Base-by-base conservation (phyloP, 2,888 invertebrate species). In the Pterostichus madidus region DNA sequence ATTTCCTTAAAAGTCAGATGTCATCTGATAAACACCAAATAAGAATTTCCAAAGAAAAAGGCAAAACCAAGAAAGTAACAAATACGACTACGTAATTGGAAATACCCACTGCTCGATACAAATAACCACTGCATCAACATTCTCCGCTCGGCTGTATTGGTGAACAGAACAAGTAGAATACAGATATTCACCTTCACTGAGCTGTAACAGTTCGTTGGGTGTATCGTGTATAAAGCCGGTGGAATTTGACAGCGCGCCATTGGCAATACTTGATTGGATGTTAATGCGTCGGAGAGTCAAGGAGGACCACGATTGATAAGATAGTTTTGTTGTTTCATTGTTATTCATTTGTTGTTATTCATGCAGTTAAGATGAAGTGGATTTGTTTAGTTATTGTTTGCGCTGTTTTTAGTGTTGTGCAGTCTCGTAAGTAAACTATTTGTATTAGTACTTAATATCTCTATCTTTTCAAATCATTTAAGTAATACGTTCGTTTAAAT, bases 401-500 rank as follows among this genome's bases (percentile, higher is more conserved):
- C 8, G 10, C 44, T 44, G 15, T 44, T 4, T 4, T 71, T 2
- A 39, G 44, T 17, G 31, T 17, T 10, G 75, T 52, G 11, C n/a
- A 52, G 15, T 75, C 52, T 15, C 52, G 75, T 75, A 75, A 75
- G 75, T 75, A 31, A 13, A 24, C 1, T 39, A 39, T 24, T 56
- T 56, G 15, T 56, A 56, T 56, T 56, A 56, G 24, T 31, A 61
- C 2, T 32, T 32, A 8, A 10, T 32, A 56, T 61, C 3, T 32
- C 32, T 32, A 24, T 24, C 24, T 24, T 24, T 11, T 17, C 31
- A 0, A 17, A 56, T 17, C 2, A 13, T 56, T 15, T 2, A 49
- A 49, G 4, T 11, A 24, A 24, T 1, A 24, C 24, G 3, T 24
- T 24, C 3, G 3, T 24, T 24, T 24, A 24, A 2, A 1, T 3